Evolutionary conservation across 2,888 invertebrate genomes (phyloP).

Genomic region (Thymelicus sylvestris): DNA sequence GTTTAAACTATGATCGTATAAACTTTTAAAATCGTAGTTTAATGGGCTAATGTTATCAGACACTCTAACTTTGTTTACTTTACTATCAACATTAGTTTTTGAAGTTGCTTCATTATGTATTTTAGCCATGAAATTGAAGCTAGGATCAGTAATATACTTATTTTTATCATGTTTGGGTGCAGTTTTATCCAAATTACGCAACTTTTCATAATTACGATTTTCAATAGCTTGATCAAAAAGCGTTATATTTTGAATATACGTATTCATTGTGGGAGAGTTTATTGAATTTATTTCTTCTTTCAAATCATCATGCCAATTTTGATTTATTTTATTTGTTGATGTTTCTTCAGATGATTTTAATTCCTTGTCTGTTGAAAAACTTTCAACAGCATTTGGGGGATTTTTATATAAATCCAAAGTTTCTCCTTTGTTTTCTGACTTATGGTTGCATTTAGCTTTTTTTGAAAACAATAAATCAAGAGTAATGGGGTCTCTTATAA

Average conservation of each 20-base stretch:
- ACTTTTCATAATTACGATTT: constrained; percentile 39
- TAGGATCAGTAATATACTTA: constrained; percentile 10
- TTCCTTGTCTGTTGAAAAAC: background rate
- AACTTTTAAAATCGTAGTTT: background rate
- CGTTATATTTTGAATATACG: constrained; percentile 1
- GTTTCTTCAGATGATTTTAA: background rate
- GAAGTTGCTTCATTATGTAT: background rate
- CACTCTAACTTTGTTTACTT: background rate
- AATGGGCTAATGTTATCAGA: background rate
- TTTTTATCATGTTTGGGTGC: constrained; percentile 10
- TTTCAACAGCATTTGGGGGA: background rate
- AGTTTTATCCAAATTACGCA: constrained; percentile 3
- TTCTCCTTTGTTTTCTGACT: background rate
- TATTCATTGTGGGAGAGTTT: background rate
- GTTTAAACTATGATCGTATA: background rate
- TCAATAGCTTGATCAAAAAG: constrained; percentile 11
- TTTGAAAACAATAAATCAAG: constrained; percentile 15
- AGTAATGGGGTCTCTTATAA: background rate
- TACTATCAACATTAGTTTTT: background rate
- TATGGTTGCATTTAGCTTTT: constrained; percentile 21
- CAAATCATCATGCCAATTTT: background rate
- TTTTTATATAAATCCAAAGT: background rate
- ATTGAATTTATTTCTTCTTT: background rate
- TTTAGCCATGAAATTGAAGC: constrained; percentile 18
- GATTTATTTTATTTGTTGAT: background rate